Percentiles rank a stretch among this genome's conserved stretches.
Evolutionary conservation across 2,888 invertebrate species (phyloP).

Genomic region (Melikaiella ostensackeni): DNA sequence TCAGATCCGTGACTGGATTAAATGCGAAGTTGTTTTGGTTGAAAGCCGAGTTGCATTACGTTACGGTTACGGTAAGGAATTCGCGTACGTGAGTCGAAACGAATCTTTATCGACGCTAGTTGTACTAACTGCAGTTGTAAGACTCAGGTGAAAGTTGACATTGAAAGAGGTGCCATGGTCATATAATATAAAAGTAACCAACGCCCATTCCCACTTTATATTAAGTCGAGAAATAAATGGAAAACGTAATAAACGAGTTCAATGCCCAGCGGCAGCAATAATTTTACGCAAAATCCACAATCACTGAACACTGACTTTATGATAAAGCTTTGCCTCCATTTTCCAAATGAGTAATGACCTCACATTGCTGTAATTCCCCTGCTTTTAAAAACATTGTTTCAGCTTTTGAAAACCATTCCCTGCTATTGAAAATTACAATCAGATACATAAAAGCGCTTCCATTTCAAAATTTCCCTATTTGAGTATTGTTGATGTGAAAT

Average conservation of each 20-base stretch:
- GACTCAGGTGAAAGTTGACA: constrained; percentile 41
- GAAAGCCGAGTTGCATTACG: constrained; percentile 47
- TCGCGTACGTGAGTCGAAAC: constrained; percentile 43
- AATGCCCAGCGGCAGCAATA: not conserved
- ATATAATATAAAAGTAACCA: constrained; percentile 18
- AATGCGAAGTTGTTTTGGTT: constrained; percentile 40
- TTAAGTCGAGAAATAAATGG: not conserved
- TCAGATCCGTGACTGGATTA: constrained; percentile 38
- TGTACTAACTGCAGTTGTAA: constrained; percentile 28
- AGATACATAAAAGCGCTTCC: not conserved
- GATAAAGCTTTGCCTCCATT: not conserved
- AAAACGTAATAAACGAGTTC: not conserved
- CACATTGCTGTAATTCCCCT: not conserved
- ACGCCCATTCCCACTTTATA: not conserved
- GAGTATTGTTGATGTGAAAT: not conserved
- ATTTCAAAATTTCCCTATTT: not conserved
- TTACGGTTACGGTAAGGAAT: constrained; percentile 45
- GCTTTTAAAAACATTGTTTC: not conserved
- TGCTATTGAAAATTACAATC: not conserved
- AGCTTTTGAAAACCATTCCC: not conserved
- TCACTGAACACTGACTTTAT: not conserved
- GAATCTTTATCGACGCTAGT: constrained; percentile 40
- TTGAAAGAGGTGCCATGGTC: constrained; percentile 41
- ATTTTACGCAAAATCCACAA: not conserved
- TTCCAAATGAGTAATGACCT: not conserved